Conservation (phyloP, 1,140 invertebrate genomes). For the Hycleus cichorii region DNA sequence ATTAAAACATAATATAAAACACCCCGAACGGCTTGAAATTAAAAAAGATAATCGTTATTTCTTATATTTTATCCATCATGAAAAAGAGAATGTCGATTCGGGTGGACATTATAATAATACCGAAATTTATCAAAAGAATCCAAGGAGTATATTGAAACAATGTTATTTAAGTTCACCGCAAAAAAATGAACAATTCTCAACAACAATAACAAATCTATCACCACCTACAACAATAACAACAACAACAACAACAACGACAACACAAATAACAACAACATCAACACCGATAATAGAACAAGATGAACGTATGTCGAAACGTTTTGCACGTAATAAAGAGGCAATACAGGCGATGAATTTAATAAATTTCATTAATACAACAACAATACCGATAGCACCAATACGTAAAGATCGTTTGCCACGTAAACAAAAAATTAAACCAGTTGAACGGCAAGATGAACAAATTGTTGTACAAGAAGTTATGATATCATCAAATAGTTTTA, state of each 20-base stretch:
- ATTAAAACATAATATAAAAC: conserved; percentile 13
- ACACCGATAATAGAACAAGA: not conserved
- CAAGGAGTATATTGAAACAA: conserved; percentile 29
- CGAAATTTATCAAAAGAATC: conserved; percentile 22
- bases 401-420: conserved; percentile 30
- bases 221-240: no score
- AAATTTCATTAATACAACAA: conserved; percentile 36
- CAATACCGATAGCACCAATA: conserved; percentile 33
- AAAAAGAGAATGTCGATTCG: conserved; percentile 33
- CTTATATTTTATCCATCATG: conserved; percentile 28
- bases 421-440: conserved; percentile 36
- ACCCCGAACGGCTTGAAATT: not conserved
- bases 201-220: no score
- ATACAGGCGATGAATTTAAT: conserved; percentile 30
- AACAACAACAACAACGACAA: no score
- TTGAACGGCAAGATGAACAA: conserved; percentile 32
- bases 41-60: conserved; percentile 7
- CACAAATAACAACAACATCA: conserved; percentile 2
- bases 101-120: not conserved
- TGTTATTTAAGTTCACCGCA: no score
- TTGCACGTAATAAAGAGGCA: conserved; percentile 32
- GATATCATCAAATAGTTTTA: conserved; percentile 32
- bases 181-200: no score
- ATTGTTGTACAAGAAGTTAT: conserved; percentile 37
- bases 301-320: conserved; percentile 27